Base-by-base conservation (phyloP, 2,888 invertebrate genomes). In the Acrocyrtus sp. region DNA sequence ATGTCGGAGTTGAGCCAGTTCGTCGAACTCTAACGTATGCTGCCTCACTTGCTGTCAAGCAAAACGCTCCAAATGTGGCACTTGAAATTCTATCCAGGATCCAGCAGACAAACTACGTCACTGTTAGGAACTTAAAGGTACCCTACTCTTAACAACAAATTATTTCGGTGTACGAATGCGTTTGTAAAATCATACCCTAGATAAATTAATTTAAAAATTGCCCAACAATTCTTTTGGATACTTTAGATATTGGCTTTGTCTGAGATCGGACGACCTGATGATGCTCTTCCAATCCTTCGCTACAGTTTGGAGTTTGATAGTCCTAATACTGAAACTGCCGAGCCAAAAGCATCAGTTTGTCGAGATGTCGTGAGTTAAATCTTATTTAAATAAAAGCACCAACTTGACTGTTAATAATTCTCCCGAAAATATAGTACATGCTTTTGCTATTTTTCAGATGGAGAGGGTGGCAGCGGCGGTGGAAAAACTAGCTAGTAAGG, bases 111-210 rank as follows among this genome's bases (percentile, higher is more conserved):
- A 88, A 88, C 80, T 91, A 92, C 82, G 88, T 91, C 4, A 90
- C 90, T 3, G 83, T 91, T 10, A 87, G 91, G 80, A 91, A 91
- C 86, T 84, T 92, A 10, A 91, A 89, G 86, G 88, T 90, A 81
- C n/a, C n/a, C n/a, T n/a, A n/a, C n/a, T n/a, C n/a, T n/a, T n/a
- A n/a, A n/a, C n/a, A n/a, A n/a, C 67, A 80, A 17, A 17, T 10
- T 53, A 8, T 53, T 53, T 8, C 10, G 12, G 10, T 21, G 6
- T 53, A n/a, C n/a, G 15, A 8, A 34, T 8, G 12, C 34, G 34
- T 34, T 34, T 8, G 12, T 34, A 34, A 34, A 34, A 34, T 34
- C 12, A 21, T 19, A 58, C 15, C 34, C 12, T 12, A 34, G 12
- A 34, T 34, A 5, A 34, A 8, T 34, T 34, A 34, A 34, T 8